A percentile compares a stretch with the other conserved stretches of the same genome.
Evolutionary conservation across 2,113 vertebrate species (phyloP).

Genomic region (Alouatta palliata): DNA sequence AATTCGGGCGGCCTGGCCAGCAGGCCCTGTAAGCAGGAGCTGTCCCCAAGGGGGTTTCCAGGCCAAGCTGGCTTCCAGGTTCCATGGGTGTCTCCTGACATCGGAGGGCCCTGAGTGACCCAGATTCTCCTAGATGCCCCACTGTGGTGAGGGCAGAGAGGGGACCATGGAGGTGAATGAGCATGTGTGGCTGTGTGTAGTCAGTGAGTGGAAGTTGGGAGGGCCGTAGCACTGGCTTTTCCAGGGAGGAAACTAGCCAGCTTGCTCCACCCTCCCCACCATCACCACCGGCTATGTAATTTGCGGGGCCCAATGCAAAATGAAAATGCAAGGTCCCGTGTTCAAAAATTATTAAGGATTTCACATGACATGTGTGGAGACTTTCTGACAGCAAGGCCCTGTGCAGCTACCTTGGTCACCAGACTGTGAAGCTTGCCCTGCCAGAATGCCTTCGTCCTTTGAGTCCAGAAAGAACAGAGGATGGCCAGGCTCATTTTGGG

Average conservation of each 20-base stretch:
- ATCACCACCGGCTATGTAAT: background rate
- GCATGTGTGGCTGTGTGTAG: background rate
- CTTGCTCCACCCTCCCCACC: background rate
- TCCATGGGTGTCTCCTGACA: background rate
- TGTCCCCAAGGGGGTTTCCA: slow-evolving; percentile 52
- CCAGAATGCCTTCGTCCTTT: background rate
- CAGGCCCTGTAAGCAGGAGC: slow-evolving; percentile 27
- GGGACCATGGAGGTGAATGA: background rate
- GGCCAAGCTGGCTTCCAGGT: background rate
- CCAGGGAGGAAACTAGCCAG: background rate
- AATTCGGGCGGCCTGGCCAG: slow-evolving; percentile 53
- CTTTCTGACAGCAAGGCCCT: background rate
- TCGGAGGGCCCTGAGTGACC: background rate
- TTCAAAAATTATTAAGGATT: background rate
- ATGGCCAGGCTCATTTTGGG: background rate
- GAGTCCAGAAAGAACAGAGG: background rate
- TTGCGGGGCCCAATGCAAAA: background rate
- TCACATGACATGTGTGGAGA: background rate
- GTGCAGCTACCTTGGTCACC: background rate
- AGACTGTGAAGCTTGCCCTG: background rate
- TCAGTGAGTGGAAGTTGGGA: background rate
- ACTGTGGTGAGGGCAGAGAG: background rate
- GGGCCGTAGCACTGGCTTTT: background rate
- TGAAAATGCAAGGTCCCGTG: background rate
- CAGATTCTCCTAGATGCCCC: background rate